Evolutionary conservation across 2,113 vertebrate genomes (phyloP).

Genomic region (Cephalopholis sonnerati): DNA sequence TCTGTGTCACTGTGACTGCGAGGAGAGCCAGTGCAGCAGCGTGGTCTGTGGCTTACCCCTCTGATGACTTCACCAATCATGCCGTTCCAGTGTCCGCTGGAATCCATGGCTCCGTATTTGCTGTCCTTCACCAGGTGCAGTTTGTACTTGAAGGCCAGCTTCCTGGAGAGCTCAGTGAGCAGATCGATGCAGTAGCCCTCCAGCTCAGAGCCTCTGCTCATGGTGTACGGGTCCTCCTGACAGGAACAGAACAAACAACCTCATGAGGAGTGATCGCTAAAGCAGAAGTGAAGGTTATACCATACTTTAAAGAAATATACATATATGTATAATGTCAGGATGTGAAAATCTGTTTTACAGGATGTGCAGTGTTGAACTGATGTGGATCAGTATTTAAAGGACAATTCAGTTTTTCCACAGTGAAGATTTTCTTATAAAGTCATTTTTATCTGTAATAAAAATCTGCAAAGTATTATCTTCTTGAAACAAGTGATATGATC

Average conservation of each 20-base stretch:
- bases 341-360: too few relatives aligned
- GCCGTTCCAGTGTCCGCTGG: slow-evolving; percentile 86
- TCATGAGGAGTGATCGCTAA: neutral
- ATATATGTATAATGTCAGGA: too few relatives aligned
- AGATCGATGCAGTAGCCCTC: slow-evolving; percentile 92
- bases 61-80: slow-evolving; percentile 90
- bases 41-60: slow-evolving; percentile 76
- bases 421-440: too few relatives aligned
- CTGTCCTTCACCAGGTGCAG: slow-evolving; percentile 87
- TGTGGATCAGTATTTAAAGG: too few relatives aligned
- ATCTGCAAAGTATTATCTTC: too few relatives aligned
- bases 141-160: slow-evolving; percentile 85
- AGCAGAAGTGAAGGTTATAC: neutral
- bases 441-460: too few relatives aligned
- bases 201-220: slow-evolving; percentile 80
- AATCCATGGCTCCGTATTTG: slow-evolving; percentile 79
- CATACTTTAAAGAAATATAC: neutral
- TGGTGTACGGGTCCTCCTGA: slow-evolving; percentile 89
- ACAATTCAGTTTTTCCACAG: too few relatives aligned
- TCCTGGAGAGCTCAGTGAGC: slow-evolving; percentile 82
- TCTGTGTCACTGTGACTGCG: neutral
- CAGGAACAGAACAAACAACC: neutral
- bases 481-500: too few relatives aligned
- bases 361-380: too few relatives aligned
- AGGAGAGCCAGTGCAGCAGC: neutral